Base-by-base conservation (phyloP, 2,113 vertebrate species). In the Vicugna pacos region DNA sequence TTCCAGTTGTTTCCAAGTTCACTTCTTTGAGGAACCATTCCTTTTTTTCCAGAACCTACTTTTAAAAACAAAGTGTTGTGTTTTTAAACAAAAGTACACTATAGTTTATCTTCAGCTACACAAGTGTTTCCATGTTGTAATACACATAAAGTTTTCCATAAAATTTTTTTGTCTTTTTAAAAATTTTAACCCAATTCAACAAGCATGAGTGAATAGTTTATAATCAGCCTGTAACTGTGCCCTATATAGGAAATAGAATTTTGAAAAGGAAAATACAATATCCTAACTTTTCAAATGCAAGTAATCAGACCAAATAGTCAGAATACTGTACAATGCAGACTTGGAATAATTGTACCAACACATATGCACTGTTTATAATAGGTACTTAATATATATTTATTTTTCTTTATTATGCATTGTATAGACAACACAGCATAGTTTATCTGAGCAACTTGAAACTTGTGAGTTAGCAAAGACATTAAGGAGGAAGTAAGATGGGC, bases 1-100 rank as follows among this genome's bases (percentile, higher is more conserved):
- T 95, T 85, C 54, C 46, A 87, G 24, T 90, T 83, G 38, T 87
- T 82, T 96, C 80, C 56, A 89, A 84, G 89, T 69, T 85, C 19
- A 82, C 91, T 95, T 97, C 76, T 89, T 93, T 89, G 65, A 64
- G 24, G 65, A 96, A 38, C 17, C 28, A 65, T 94, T 96, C 11
- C 16, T 77, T 95, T 96, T 96, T 91, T 56, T 84, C 50, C 48
- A 96, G 93, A 93, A 88, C 35, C 16, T 90, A 91, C 67, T 89
- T 93, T 94, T 58, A 46, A 95, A 96, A 93, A 46, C 50, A 73
- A 84, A 85, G 56, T 42, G 38, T 42, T 42, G 15, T 93, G 6
- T n/a, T 93, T 96, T 94, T 42, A 93, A 93, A 94, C 88, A 91
- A 96, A 96, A 35, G 87, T 65, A 56, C 42, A 38, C 62, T 83